Conservation (phyloP, 2,888 invertebrate genomes). For the Monochamus alternatus region DNA sequence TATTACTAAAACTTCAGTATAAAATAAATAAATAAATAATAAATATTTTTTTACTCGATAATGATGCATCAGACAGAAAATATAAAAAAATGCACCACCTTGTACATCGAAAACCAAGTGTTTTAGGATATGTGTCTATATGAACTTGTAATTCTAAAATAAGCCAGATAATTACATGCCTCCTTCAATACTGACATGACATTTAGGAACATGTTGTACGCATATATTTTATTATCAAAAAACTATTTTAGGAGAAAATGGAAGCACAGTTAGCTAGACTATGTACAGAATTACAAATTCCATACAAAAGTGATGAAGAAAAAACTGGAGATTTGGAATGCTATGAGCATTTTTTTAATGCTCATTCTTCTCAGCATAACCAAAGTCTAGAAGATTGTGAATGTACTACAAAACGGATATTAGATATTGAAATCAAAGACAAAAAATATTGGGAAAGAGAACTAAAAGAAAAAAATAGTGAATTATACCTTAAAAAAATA, state of each 20-base stretch:
- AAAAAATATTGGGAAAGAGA: background rate
- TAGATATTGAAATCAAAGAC: constrained; percentile 8
- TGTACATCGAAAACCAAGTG: too few relatives aligned
- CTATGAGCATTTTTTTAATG: constrained; percentile 28
- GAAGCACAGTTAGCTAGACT: constrained; percentile 49
- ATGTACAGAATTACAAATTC: constrained; percentile 52
- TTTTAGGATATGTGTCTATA: too few relatives aligned
- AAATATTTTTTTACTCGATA: too few relatives aligned
- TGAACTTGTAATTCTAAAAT: too few relatives aligned
- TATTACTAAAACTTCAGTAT: too few relatives aligned
- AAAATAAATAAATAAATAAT: too few relatives aligned
- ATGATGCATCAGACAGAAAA: too few relatives aligned
- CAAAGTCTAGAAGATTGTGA: constrained; percentile 32
- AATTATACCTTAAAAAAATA: background rate
- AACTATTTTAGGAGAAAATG: constrained; percentile 56
- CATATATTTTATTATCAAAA: background rate
- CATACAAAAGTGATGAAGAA: constrained; percentile 16
- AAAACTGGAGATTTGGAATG: constrained; percentile 6
- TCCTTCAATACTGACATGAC: too few relatives aligned
- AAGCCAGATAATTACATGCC: too few relatives aligned
- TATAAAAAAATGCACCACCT: too few relatives aligned
- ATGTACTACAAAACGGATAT: constrained; percentile 26
- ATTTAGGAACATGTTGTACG: background rate
- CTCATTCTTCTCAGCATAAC: background rate
- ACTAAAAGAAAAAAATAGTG: background rate